Percentiles rank a stretch among this genome's conserved stretches.
phyloP scores from a whole-genome alignment of 2,113 vertebrate genomes.

The Empidonax traillii region DNA sequence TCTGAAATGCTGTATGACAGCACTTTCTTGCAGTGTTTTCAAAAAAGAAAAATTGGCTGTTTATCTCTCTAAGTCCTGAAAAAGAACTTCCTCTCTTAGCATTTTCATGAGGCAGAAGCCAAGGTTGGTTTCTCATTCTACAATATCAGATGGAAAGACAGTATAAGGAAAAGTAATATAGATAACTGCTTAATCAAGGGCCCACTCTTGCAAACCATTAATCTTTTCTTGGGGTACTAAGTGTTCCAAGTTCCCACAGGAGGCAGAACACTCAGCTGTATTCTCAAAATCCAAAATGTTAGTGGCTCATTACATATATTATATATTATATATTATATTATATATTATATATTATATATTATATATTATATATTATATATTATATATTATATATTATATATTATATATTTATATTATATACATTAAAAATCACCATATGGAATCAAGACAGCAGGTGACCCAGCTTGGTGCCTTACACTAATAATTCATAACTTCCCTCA shows the following conservation, averaged over 20 bases:
- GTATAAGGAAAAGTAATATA: background rate
- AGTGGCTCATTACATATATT: background rate
- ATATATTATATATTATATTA: background rate
- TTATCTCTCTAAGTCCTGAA: background rate
- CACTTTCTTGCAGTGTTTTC: conserved; percentile 12
- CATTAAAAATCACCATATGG: background rate
- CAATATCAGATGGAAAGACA: background rate
- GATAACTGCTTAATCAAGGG: background rate
- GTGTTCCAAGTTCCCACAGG: background rate
- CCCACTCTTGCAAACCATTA: background rate
- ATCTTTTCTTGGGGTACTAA: background rate
- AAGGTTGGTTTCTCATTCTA: background rate
- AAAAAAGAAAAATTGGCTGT: conserved; percentile 27
- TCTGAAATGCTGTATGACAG: conserved; percentile 33
- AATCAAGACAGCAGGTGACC: background rate
- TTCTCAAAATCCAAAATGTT: background rate
- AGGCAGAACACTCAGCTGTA: background rate
- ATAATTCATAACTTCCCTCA: background rate
- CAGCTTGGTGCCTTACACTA: background rate
- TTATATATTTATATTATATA: background rate
- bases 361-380: background rate
- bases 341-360: background rate
- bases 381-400: background rate
- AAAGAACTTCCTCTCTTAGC: background rate
- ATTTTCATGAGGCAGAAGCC: background rate